Evolutionary conservation across 2,113 vertebrate genomes (phyloP), one percentile per base, ranked within the genome.

Genomic region (Anoplopoma fimbria): DNA sequence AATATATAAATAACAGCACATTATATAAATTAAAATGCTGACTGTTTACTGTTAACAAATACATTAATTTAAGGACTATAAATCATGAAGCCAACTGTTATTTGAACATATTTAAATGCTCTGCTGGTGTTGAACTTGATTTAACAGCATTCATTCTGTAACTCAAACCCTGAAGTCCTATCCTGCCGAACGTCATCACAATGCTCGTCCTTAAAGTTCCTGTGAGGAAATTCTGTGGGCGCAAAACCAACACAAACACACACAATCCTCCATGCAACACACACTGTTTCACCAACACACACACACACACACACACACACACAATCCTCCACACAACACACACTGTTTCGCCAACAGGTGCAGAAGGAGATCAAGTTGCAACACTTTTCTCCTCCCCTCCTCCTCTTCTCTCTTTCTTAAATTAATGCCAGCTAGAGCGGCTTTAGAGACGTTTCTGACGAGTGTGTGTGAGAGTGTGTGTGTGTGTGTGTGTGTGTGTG

Each of bases 331-430:
- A 38, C 36, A 38, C 89, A 91, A 53, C 75, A 69, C 93, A 83
- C 58, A 64, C 51, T 77, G 6, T 82, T 92, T 85, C 72, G 12
- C 69, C 96, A 96, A 98, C 97, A 98, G 97, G 97, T 98, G 96
- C 96, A 96, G 95, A 91, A 93, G 47, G 53, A 76, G 96, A 96
- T 98, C 97, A 94, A 96, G 96, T 98, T 97, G 96, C 97, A 95
- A 87, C 83, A 64, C 75, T 88, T 81, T 79, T 77, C 72, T 69
- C 49, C 53, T 62, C 55, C 47, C 21, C 70, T 55, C 64, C 33
- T 79, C 84, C 86, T 78, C 88, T 86, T 82, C 88, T 90, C 90
- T 82, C 82, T 79, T 80, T 88, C 90, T 92, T 75, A 85, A 92
- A 93, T 92, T 88, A 92, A 94, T 88, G 91, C 88, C 89, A 77